These are phyloP conservation scores for Aurelia aurita complex sp. Pacific DNA, from an alignment of 30 jellyfish, hydroid and myxozoan genomes.

Conservation along the genomic window DNA sequence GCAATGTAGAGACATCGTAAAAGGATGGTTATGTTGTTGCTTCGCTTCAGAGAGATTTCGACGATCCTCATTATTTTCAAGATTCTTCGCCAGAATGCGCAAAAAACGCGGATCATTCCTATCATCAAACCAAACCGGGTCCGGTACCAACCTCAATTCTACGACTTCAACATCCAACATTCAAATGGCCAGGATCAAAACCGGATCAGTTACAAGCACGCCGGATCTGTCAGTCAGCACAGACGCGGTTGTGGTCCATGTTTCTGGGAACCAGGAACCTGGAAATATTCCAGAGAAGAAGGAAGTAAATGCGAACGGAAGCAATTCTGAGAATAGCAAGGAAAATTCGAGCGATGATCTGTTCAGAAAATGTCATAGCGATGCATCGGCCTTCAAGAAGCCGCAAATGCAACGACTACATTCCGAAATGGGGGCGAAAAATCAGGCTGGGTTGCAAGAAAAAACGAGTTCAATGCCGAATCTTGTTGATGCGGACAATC, in stretches of 20 bases:
- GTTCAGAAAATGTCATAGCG: neutral
- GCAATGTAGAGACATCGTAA: slow-evolving; percentile 73
- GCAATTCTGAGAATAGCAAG: neutral
- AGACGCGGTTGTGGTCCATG: slow-evolving; percentile 36
- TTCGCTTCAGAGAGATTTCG: neutral
- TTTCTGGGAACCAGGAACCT: slow-evolving; percentile 11
- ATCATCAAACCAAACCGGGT: slow-evolving; percentile 40
- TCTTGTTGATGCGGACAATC: slow-evolving; percentile 21
- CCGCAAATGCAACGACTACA: slow-evolving; percentile 5
- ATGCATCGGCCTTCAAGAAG: neutral
- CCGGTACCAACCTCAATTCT: slow-evolving; percentile 35
- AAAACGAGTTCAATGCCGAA: slow-evolving; percentile 43
- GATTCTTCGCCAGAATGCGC: slow-evolving; percentile 14
- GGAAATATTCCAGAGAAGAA: too few species aligned
- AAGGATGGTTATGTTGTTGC: slow-evolving; percentile 77
- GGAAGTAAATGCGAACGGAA: too few species aligned
- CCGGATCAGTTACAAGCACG: slow-evolving; percentile 37
- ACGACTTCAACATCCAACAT: slow-evolving; percentile 40
- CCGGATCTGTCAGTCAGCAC: slow-evolving; percentile 36
- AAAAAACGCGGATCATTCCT: slow-evolving; percentile 63
- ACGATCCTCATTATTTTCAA: neutral
- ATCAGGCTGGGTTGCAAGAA: slow-evolving; percentile 5
- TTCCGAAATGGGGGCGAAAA: slow-evolving; percentile 27
- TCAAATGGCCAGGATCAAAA: slow-evolving; percentile 21
- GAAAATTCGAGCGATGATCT: neutral